Base-by-base conservation (phyloP, 2,888 invertebrate genomes). In the Eulithis prunata region DNA sequence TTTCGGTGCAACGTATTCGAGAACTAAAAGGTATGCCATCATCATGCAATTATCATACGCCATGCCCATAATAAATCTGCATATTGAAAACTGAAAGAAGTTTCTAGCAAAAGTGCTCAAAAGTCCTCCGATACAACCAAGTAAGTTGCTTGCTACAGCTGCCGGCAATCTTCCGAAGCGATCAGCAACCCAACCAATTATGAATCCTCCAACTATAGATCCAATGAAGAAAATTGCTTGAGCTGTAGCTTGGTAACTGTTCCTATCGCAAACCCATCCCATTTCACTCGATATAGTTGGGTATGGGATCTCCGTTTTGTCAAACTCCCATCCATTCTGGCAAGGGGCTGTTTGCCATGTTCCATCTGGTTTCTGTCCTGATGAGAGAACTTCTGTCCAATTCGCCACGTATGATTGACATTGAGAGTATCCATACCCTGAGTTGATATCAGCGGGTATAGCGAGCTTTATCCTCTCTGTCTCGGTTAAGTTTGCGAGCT, bases 271-370 rank as follows among this genome's bases (percentile, higher is more conserved):
- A 2, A 88, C 87, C 88, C 88, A 88, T 68, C 78, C 86, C 52
- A 83, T 63, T 28, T 88, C 87, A 62, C 85, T 88, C 7, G 86
- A 80, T 71, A 87, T 84, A 0, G 88, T 88, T 11, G 84, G 78
- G 64, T 88, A 88, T 2, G 88, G 88, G 71, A 88, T 87, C 62
- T 88, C 87, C 36, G 80, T 80, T 73, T 75, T 79, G 63, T 88
- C 83, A 45, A 84, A 88, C 65, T 88, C 87, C 88, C 88, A 88
- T 60, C 88, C 88, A 63, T 83, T 59, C 73, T 79, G 76, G 75
- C 88, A 88, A 7, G 83, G 75, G 38, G 78, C 75, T 38, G 74
- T 81, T 28, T 56, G 68, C 88, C 88, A 88, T 3, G 78, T 75
- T 14, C 65, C 58, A 65, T 86, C 72, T 13, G 84, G 83, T 14